These are phyloP conservation scores for Temnothorax longispinosus DNA, from an alignment of 1,140 invertebrate genomes.

Conservation along the genomic window DNA sequence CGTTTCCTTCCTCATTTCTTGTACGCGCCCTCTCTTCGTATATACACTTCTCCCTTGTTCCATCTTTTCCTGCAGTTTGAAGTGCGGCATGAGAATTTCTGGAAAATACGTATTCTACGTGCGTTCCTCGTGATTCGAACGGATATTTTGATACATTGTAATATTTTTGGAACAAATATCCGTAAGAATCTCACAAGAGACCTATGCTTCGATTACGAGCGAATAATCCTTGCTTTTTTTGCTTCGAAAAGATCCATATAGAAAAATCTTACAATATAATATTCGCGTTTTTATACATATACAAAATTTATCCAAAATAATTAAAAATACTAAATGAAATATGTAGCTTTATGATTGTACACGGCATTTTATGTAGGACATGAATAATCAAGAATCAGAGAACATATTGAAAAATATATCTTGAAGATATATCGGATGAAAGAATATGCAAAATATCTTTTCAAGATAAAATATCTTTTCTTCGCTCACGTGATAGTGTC, in stretches of 20 bases:
- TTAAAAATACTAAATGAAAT: not conserved
- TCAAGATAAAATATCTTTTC: not conserved
- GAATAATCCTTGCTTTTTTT: not conserved
- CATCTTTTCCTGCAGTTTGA: slow-evolving; percentile 18
- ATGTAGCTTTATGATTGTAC: not conserved
- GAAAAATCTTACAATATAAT: not conserved
- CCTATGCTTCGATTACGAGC: not conserved
- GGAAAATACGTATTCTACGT: slow-evolving; percentile 33
- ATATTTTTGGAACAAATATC: not conserved
- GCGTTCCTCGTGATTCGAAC: slow-evolving; percentile 32
- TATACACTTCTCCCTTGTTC: not conserved
- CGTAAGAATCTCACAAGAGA: not conserved
- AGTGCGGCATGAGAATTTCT: slow-evolving; percentile 34
- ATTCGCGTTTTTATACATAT: not conserved
- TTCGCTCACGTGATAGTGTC: not conserved
- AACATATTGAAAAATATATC: not conserved
- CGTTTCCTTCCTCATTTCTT: slow-evolving; percentile 33
- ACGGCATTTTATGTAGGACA: not conserved
- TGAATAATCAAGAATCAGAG: not conserved
- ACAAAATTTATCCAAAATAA: not conserved
- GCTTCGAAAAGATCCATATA: not conserved
- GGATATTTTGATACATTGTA: slow-evolving; percentile 15
- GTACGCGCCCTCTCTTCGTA: not conserved
- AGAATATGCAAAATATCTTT: too few species aligned
- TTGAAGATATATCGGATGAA: not conserved